phyloP scores from a whole-genome alignment of 2,113 vertebrate genomes.

The Ceyx margarethae region DNA sequence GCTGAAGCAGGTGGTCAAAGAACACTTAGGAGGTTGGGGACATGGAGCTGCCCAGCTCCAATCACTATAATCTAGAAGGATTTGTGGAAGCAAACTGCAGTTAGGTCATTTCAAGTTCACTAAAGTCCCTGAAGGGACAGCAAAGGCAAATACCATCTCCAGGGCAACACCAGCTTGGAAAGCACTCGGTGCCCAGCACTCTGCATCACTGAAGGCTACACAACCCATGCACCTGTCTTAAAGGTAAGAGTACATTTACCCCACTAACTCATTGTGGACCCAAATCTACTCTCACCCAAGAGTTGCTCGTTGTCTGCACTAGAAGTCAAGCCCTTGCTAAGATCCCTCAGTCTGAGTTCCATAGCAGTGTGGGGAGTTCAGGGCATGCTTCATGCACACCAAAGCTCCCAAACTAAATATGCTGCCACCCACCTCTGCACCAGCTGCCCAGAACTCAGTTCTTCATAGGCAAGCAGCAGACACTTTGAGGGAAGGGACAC shows the following conservation, averaged over 20 bases:
- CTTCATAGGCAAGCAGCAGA: accelerated
- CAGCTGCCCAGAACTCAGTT: background rate
- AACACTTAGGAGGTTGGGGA: background rate
- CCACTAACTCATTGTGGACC: background rate
- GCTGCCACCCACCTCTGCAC: too few species aligned
- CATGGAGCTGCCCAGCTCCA: background rate
- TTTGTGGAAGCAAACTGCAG: background rate
- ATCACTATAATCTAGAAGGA: background rate
- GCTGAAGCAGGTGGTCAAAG: background rate
- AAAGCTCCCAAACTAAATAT: background rate
- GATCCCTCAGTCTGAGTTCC: background rate
- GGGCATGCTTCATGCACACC: background rate
- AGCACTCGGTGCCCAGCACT: background rate
- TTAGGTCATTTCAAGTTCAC: background rate
- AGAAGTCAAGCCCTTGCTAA: background rate
- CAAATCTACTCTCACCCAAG: background rate
- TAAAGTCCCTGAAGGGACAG: background rate
- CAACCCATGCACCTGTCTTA: background rate
- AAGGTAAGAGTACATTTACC: background rate
- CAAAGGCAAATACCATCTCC: background rate
- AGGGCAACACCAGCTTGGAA: background rate
- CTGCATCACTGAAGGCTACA: background rate
- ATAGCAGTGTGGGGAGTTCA: background rate
- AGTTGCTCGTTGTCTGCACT: background rate
- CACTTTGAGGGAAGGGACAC: background rate